Evolutionary conservation across 2,888 invertebrate genomes (phyloP).

Genomic region (Charanyca ferruginea): DNA sequence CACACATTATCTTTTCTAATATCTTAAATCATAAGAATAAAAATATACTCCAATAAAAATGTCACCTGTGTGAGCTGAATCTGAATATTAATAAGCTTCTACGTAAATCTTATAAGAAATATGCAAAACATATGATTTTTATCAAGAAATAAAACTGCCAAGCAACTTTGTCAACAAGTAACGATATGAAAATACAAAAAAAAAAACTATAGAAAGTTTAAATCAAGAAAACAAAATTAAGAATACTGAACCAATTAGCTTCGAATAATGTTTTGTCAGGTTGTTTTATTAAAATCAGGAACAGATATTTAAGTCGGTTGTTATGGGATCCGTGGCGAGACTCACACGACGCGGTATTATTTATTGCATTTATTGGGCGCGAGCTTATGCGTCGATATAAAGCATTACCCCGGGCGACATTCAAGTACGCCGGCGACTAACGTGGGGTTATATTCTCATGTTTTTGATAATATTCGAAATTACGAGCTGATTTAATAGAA

Average conservation of each 20-base stretch:
- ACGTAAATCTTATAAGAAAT: slow-evolving; percentile 1
- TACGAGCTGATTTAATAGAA: neutral
- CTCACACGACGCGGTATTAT: slow-evolving; percentile 87
- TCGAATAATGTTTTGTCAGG: slow-evolving; percentile 61
- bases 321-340: slow-evolving; percentile 83
- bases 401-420: slow-evolving; percentile 88
- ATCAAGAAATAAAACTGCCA: neutral
- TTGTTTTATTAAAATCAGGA: slow-evolving; percentile 77
- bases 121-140: slow-evolving; percentile 10
- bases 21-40: slow-evolving; percentile 35
- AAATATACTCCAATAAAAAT: slow-evolving; percentile 19
- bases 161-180: neutral
- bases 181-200: too few relatives aligned
- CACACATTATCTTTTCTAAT: slow-evolving; percentile 40
- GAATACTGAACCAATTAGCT: slow-evolving; percentile 70
- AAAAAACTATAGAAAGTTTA: neutral
- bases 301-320: slow-evolving; percentile 80
- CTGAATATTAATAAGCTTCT: slow-evolving; percentile 30
- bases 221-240: slow-evolving; percentile 48
- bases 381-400: slow-evolving; percentile 79
- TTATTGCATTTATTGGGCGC: slow-evolving; percentile 87
- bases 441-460: slow-evolving; percentile 64
- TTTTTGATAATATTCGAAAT: slow-evolving; percentile 7
- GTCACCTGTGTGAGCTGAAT: slow-evolving; percentile 33
- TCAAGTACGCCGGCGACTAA: slow-evolving; percentile 77